Percentiles rank a stretch among this genome's conserved stretches.
These are phyloP conservation scores for Ennomos erosarius DNA, from an alignment of 2,888 invertebrate species.

Conservation along the genomic window DNA sequence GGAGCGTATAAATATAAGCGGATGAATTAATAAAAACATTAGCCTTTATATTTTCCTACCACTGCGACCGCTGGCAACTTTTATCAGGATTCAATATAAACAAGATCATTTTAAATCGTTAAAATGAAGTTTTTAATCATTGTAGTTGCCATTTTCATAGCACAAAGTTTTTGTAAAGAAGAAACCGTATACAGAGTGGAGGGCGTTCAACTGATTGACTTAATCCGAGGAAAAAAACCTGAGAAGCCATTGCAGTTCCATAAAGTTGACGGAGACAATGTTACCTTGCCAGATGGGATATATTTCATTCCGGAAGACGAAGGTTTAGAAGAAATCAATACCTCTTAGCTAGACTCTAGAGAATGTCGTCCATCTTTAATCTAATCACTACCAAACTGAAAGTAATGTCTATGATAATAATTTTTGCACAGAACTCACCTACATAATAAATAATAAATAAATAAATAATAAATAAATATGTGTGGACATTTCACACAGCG, in stretches of 20 bases:
- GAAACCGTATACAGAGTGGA: conserved; percentile 45
- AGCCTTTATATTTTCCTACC: conserved; percentile 35
- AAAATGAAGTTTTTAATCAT: conserved; percentile 18
- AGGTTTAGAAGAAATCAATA: conserved; percentile 21
- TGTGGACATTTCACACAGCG: no score
- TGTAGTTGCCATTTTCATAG: conserved; percentile 31
- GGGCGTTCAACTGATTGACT: conserved; percentile 49
- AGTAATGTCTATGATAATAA: no score
- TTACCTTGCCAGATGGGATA: conserved; percentile 54
- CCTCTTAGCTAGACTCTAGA: neutral
- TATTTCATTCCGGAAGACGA: conserved; percentile 58
- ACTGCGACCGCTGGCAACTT: conserved; percentile 1
- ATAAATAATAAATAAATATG: no score
- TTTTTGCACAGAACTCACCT: no score
- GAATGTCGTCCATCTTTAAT: no score
- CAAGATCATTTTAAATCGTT: neutral
- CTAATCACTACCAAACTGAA: no score
- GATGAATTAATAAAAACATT: conserved; percentile 45
- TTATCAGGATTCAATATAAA: neutral
- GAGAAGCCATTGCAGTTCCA: conserved; percentile 36
- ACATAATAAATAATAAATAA: no score
- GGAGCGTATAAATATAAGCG: conserved; percentile 51
- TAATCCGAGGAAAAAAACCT: conserved; percentile 49
- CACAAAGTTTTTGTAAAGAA: conserved; percentile 43
- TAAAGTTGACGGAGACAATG: conserved; percentile 45